Base-by-base conservation (phyloP, 2,888 invertebrate species). In the Heliconius ismenius region DNA sequence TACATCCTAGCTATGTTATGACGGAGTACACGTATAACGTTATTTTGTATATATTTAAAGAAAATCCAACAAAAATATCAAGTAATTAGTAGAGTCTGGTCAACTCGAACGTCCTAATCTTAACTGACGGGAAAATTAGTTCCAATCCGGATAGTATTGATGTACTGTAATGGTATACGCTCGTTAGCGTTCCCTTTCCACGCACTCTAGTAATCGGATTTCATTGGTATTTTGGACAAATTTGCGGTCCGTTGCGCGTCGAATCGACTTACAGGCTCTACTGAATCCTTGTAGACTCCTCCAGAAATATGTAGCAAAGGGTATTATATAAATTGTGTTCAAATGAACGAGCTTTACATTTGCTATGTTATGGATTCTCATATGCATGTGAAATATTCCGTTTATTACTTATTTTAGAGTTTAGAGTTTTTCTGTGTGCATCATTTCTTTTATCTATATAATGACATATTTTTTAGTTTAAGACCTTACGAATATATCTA, bases 181-280 rank as follows among this genome's bases (percentile, higher is more conserved):
- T 91, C 89, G 92, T 92, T 92, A 91, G 89, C 88, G 85, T 86
- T 88, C 88, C 87, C 87, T 86, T 84, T 85, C 87, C 85, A 85
- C 86, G 83, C 86, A 87, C 85, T 88, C 86, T 85, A 86, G 90
- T 92, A 92, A 93, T 92, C 91, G 88, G 90, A 91, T 92, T 92
- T 89, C 91, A 90, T 88, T 89, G 89, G 86, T 89, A 90, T 89
- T 90, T 90, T 89, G 91, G 89, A 91, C 91, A 91, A 92, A 92
- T 93, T 93, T 92, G 91, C 91, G 91, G 92, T 90, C 88, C 86
- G 89, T 86, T 88, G 88, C 89, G 84, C 86, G 89, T 86, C 88
- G 88, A 88, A 84, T 88, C 87, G 68, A 63, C 74, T 78, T 76
- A 58, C 43, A 74, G 68, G 65, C 58, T 67, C 63, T 54, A 72